phyloP scores from a whole-genome alignment of 2,888 invertebrate genomes.

The Psococerastis gibbosa region DNA sequence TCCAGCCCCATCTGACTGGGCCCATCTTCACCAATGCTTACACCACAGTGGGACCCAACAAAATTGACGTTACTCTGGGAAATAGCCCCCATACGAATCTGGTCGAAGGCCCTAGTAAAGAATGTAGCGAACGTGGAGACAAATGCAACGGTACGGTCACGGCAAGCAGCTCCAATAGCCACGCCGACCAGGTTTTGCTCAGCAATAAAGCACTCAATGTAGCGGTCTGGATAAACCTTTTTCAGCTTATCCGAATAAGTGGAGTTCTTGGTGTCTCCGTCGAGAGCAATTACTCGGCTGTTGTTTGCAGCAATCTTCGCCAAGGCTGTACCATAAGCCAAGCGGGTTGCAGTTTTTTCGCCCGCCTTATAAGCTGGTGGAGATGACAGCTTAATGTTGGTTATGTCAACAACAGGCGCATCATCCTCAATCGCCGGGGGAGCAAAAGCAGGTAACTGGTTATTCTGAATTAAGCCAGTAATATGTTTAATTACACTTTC shows the following conservation, averaged over 20 bases:
- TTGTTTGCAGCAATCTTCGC: constrained; percentile 59
- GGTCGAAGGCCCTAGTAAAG: constrained; percentile 91
- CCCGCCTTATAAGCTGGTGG: constrained; percentile 69
- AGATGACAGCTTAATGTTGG: constrained; percentile 47
- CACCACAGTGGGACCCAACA: constrained; percentile 92
- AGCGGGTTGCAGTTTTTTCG: constrained; percentile 66
- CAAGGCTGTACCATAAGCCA: constrained; percentile 87
- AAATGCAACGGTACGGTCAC: constrained; percentile 84
- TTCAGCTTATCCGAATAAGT: constrained; percentile 89
- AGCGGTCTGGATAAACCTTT: constrained; percentile 48
- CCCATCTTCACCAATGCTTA: constrained; percentile 97
- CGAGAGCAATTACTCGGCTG: constrained; percentile 73
- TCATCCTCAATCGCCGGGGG: constrained; percentile 39
- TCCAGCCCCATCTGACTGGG: constrained; percentile 99
- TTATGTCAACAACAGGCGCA: constrained; percentile 55
- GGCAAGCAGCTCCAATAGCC: constrained; percentile 83
- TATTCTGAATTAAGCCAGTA: constrained; percentile 44
- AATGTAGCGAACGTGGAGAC: constrained; percentile 96
- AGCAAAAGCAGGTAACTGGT: constrained; percentile 23
- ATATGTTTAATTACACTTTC: constrained; percentile 48
- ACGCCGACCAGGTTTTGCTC: constrained; percentile 96
- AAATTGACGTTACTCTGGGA: constrained; percentile 96
- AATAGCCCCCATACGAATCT: constrained; percentile 98
- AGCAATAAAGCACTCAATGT: constrained; percentile 96
- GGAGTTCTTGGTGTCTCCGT: constrained; percentile 98